A percentile compares a stretch with the other conserved stretches of the same genome.
These are phyloP conservation scores for Trematomus bernacchii DNA, from an alignment of 2,797 vertebrate species.

Conservation along the genomic window DNA sequence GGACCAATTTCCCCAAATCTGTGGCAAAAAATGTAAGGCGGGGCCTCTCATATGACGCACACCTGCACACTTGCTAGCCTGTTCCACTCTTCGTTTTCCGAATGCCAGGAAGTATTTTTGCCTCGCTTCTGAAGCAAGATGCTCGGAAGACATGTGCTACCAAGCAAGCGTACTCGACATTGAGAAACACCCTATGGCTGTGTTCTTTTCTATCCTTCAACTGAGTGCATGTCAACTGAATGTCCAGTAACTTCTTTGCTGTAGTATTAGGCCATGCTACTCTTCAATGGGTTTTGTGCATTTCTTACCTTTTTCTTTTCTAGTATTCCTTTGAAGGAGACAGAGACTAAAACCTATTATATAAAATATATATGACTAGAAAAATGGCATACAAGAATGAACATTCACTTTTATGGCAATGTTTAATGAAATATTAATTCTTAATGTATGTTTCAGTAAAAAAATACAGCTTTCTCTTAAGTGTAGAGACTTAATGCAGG, in stretches of 20 bases:
- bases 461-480: conserved; percentile 84
- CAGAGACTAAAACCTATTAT: conserved; percentile 76
- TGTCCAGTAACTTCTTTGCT: conserved; percentile 86
- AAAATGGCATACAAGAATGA: conserved; percentile 80
- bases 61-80: too few species aligned
- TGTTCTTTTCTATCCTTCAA: conserved; percentile 81
- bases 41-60: too few species aligned
- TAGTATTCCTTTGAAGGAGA: conserved; percentile 84
- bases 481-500: conserved; percentile 88
- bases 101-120: too few species aligned
- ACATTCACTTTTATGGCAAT: conserved; percentile 86
- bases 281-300: conserved; percentile 86
- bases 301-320: conserved; percentile 88
- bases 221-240: conserved; percentile 90
- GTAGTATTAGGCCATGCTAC: conserved; percentile 88
- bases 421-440: conserved; percentile 87
- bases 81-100: too few species aligned
- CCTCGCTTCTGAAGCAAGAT: too few species aligned
- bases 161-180: too few species aligned
- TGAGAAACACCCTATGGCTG: conserved; percentile 48
- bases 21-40: too few species aligned
- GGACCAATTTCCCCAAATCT: too few species aligned
- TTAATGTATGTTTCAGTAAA: conserved; percentile 89
- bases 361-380: conserved; percentile 76
- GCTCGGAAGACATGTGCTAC: too few species aligned